Base-by-base conservation (phyloP, 2,888 invertebrate genomes). In the Acronicta psi region DNA sequence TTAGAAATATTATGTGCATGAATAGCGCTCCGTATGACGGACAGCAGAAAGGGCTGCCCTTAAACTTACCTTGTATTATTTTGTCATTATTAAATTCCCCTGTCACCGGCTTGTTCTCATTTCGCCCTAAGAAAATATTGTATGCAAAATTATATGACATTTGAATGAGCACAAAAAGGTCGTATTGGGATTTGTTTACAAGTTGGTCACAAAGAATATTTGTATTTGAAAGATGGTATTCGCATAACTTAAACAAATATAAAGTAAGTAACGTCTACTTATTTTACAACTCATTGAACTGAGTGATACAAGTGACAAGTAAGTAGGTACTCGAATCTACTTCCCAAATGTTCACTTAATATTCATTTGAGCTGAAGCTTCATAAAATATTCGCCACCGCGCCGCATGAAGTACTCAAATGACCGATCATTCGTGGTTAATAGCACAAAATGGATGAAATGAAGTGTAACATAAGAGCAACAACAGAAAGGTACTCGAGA, bases 11-110 rank as follows among this genome's bases (percentile, higher is more conserved):
- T 90, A 91, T 85, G 87, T 89, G 89, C 90, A 91, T 91, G 91
- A 91, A 93, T 92, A 91, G 93, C 88, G 85, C 80, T 85, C 91
- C 88, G 85, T 92, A 93, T 94, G 94, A 94, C 85, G 88, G 94
- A 94, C 94, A 94, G 93, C 91, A 93, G 89, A 94, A 94, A 94
- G 94, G 93, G 85, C 86, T 86, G 88, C 90, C 89, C 90, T 92
- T 92, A 91, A 88, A 91, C 86, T 90, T 91, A 86, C 88, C 91
- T 91, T 90, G 93, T 93, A 94, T 94, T 94, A 94, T 94, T 94
- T 94, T 94, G 94, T 94, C 93, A 94, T 94, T 93, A 94, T 94
- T 94, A 94, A 94, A 94, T 94, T 94, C 94, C 87, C 83, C 88
- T 92, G 94, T 94, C 94, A 93, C 86, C 63, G 85, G 79, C 85